Evolutionary conservation across 2,113 vertebrate genomes (phyloP), one percentile per base, ranked within the genome.

Genomic region (Entelurus aequoreus): DNA sequence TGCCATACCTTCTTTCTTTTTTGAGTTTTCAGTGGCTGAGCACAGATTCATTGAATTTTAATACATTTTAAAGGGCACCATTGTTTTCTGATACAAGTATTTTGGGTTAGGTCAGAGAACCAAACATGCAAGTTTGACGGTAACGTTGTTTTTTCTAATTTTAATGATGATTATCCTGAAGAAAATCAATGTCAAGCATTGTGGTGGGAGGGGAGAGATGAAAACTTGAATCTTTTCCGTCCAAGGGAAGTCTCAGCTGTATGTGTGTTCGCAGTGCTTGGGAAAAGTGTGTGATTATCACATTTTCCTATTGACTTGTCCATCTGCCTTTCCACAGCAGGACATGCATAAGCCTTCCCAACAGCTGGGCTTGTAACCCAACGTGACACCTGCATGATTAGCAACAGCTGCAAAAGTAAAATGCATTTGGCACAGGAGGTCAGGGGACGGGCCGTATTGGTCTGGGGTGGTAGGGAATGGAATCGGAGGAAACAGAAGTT

Each of bases 331-430:
- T 63, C 63, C 38, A 60, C 82, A 79, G 78, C 76, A 86, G 84
- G 69, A 66, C 19, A 6, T 14, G n/a, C 57, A 53, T 5, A 40
- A 50, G 57, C 55, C 75, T 83, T 82, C 79, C 67, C 79, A 72
- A 79, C 76, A 83, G 77, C 78, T 82, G 75, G 63, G 37, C 54
- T 70, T 63, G 72, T 71, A 69, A 78, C 65, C 82, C 83, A 84
- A 80, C 75, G 78, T 85, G 84, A 64, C 84, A 88, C 83, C 85
- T 88, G 84, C 71, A 28, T 77, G 77, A 88, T 86, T 81, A 77
- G 66, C 71, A 75, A 75, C 84, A 85, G 84, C 84, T 87, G 85
- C 80, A 70, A 64, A 80, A 80, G 69, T 77, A 66, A 64, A 80
- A 63, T 2, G 28, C 16, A 5, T 37, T 50, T 68, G 65, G 58